Base-by-base conservation (phyloP, 2,797 vertebrate species). In the Microhierax caerulescens region DNA sequence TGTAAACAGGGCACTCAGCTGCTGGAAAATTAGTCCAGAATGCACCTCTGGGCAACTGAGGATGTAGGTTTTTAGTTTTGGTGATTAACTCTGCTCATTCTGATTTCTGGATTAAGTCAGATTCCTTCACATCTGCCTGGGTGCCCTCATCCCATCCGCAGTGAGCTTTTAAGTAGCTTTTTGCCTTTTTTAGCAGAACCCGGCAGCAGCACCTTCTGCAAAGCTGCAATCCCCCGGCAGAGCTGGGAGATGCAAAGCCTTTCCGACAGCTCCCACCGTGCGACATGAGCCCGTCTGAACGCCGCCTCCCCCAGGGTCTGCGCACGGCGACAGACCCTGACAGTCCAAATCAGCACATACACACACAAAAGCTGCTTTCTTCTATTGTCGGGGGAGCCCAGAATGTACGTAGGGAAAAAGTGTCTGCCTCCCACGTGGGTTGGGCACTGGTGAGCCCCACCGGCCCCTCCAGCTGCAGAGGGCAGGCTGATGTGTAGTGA, bases 221-320 rank as follows among this genome's bases (percentile, higher is more conserved):
- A 74, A 67, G 65, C 70, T 11, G 14, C 0, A 1, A 73, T 57
- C 34, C 28, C 51, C 59, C 48, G 8, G n/a, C 72, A 73, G 68
- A 85, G 37, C 61, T 50, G 23, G 1, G 65, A 8, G 76, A 88
- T 20, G 47, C 61, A 77, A 78, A 96, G 3, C 61, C 43, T 32
- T 90, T 39, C 61, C 0, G 34, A 81, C 92, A 92, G 88, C 88
- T 94, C 88, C 85, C 53, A 1, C 82, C 23, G 68, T 5, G n/a
- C 72, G 59, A 13, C 34, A 1, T 1, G 57, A 36, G 43, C 10
- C 5, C 27, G 1, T 36, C 67, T 32, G 78, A 59, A 50, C 0
- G 15, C 50, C 27, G 41, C 63, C 28, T 74, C 53, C 73, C 56
- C 32, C 0, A 0, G 74, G 54, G 32, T 17, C 57, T 34, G 22